These are phyloP conservation scores for Sclerurus mexicanus DNA, from an alignment of 2,113 vertebrate genomes.

Conservation along the genomic window DNA sequence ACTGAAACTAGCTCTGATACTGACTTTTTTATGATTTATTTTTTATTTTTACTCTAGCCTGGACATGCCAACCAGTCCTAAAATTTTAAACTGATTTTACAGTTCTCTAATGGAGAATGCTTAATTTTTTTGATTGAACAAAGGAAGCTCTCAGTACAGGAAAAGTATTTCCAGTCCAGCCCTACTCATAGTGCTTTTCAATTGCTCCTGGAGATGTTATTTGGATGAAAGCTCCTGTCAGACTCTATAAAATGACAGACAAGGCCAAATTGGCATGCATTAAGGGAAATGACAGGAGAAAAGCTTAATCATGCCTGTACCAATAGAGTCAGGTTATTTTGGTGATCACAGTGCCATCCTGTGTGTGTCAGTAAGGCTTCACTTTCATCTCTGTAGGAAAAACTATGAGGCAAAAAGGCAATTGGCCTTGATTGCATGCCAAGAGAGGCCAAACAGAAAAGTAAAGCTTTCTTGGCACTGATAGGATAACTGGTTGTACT, in stretches of 20 bases:
- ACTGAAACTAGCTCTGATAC: neutral
- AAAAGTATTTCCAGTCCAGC: neutral
- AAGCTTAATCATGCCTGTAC: conserved; percentile 41
- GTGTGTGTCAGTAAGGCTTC: conserved; percentile 27
- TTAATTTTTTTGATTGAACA: neutral
- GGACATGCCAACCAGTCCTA: neutral
- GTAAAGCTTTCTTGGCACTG: neutral
- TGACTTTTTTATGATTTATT: neutral
- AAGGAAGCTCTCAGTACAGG: neutral
- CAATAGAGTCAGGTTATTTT: neutral
- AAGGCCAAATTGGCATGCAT: conserved; percentile 37
- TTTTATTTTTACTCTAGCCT: neutral
- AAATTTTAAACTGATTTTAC: neutral
- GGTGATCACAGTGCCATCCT: conserved; percentile 30
- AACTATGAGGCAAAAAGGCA: neutral
- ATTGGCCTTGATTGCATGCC: neutral
- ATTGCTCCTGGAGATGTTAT: conserved; percentile 10
- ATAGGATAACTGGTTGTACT: neutral
- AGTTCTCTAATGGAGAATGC: neutral
- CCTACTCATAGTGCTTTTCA: neutral
- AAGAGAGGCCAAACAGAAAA: neutral
- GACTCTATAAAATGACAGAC: conserved; percentile 12
- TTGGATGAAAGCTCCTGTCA: conserved; percentile 45
- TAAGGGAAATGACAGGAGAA: conserved; percentile 29
- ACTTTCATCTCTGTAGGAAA: neutral